phyloP scores from a whole-genome alignment of 1,140 invertebrate species.

The Nasonia vitripennis region DNA sequence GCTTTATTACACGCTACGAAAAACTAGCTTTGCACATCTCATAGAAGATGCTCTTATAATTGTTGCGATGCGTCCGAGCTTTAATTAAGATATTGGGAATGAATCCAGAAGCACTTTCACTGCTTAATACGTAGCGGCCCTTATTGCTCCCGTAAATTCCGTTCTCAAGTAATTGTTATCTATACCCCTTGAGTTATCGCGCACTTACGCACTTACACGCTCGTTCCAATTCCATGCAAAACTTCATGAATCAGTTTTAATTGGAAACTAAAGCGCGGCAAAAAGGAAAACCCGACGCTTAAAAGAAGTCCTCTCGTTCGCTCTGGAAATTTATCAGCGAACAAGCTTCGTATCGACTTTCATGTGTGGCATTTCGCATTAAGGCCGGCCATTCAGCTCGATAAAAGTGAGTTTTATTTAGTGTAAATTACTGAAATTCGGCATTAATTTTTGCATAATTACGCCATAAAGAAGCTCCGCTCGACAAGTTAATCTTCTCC shows the following conservation, averaged over 20 bases:
- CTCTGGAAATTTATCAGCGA: slow-evolving; percentile 36
- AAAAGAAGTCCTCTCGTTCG: slow-evolving; percentile 3
- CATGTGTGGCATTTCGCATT: slow-evolving; percentile 52
- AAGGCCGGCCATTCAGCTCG: slow-evolving; percentile 40
- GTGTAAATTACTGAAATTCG: slow-evolving; percentile 54
- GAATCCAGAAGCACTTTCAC: not conserved
- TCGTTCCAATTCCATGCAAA: not conserved
- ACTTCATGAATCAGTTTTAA: slow-evolving; percentile 35
- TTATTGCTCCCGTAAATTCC: not conserved
- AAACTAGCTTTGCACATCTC: too few relatives aligned
- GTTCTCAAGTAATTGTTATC: not conserved
- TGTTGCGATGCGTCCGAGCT: not conserved
- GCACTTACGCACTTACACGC: not conserved
- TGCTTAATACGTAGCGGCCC: too few relatives aligned
- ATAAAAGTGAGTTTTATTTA: slow-evolving; percentile 52
- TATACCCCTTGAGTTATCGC: not conserved
- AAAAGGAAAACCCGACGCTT: not conserved
- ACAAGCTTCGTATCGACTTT: slow-evolving; percentile 48
- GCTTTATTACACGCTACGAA: not conserved
- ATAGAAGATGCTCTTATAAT: not conserved
- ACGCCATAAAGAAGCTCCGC: slow-evolving; percentile 46
- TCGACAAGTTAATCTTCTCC: slow-evolving; percentile 53
- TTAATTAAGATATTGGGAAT: slow-evolving; percentile 32
- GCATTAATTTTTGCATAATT: slow-evolving; percentile 54
- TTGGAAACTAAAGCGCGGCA: slow-evolving; percentile 7